A percentile compares a stretch with the other conserved stretches of the same genome.
Evolutionary conservation across 2,113 vertebrate species (phyloP).

Genomic region (Mesocricetus auratus): DNA sequence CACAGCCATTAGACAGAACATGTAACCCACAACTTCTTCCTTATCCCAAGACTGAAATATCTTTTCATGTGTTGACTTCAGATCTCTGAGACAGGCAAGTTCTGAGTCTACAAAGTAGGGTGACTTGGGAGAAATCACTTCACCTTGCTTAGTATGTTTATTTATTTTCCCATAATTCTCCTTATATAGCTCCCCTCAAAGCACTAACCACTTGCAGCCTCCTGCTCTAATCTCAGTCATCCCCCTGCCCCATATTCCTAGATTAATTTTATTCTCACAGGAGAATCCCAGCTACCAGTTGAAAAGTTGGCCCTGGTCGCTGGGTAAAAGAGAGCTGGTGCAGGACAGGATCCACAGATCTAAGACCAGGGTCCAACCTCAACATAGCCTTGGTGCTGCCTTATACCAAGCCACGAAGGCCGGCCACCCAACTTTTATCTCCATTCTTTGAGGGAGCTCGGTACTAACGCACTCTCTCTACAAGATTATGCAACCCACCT

Average conservation of each 20-base stretch:
- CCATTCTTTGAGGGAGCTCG: background rate
- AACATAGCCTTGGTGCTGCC: background rate
- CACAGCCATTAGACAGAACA: background rate
- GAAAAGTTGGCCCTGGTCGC: background rate
- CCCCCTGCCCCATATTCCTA: background rate
- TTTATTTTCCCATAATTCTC: background rate
- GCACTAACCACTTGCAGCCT: background rate
- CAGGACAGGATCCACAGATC: background rate
- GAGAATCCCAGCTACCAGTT: background rate
- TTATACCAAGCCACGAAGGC: background rate
- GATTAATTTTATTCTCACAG: background rate
- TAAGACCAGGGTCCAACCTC: background rate
- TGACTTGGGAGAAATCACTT: background rate
- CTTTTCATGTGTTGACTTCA: background rate
- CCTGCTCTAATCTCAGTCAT: background rate
- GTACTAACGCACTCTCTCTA: background rate
- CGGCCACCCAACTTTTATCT: background rate
- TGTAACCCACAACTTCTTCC: background rate
- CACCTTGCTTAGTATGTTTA: background rate
- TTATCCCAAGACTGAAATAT: background rate
- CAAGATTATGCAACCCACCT: background rate
- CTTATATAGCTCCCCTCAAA: background rate
- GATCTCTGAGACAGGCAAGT: background rate
- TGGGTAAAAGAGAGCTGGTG: background rate
- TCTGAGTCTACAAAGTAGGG: background rate